Evolutionary conservation across 1,140 invertebrate genomes (phyloP), one percentile per base, ranked within the genome.

Genomic region (Aphis craccivora): DNA sequence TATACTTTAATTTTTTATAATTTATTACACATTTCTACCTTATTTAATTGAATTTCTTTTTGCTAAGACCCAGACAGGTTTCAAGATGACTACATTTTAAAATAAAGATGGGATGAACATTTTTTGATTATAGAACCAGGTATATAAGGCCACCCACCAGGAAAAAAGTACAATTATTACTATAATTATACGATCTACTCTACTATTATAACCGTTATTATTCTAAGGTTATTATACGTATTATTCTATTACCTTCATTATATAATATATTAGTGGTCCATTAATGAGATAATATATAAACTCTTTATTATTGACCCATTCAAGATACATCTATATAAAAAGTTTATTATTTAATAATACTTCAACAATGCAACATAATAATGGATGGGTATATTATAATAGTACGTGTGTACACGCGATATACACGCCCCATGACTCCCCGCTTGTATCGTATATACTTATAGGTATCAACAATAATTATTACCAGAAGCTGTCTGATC

Each of bases 251-350:
- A n/a, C 18, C n/a, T 76, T 53, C 18, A 76, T 25, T 55, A 55
- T 55, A 55, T 55, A 30, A 30, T 76, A 76, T 43, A 86, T 86
- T 86, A 86, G 30, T 7, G 14, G 43, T 45, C 43, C 25, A 30
- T 86, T 86, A 86, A 86, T 45, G 43, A 86, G 83, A 30, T 40
- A 40, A 84, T 83, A 83, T 40, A 83, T 84, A 40, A 84, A 84
- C 83, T 84, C 37, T 84, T 84, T 84, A 43, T 43, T 84, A 84
- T 84, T 84, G 3, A 40, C 22, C 83, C 8, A 25, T 43, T 25
- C 30, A 67, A 67, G 60, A 67, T 67, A 67, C 30, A 67, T 76
- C 30, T 76, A 76, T 76, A 76, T 55, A 25, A 2, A 76, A 67
- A 67, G 60, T 76, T n/a, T 76, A 76, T n/a, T 76, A n/a, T n/a